Evolutionary conservation across 2,888 invertebrate genomes (phyloP).

Genomic region (Salticus scenicus): DNA sequence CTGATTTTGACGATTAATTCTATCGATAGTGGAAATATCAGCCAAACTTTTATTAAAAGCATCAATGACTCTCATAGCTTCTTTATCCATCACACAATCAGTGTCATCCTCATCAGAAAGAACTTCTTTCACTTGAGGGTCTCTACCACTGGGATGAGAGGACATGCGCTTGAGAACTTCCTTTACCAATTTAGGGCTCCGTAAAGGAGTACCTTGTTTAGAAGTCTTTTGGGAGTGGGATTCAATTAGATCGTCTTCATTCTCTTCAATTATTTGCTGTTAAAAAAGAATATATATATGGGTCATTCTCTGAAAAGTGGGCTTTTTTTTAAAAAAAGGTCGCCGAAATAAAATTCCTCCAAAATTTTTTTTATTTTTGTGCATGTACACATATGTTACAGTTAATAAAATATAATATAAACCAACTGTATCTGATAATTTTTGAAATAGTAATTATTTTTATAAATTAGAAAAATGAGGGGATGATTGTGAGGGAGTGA

Average conservation of each 20-base stretch:
- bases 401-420: too few species aligned
- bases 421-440: too few species aligned
- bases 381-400: too few species aligned
- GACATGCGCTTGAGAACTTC: slow-evolving; percentile 62
- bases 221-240: slow-evolving; percentile 12
- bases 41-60: slow-evolving; percentile 37
- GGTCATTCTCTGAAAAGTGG: too few species aligned
- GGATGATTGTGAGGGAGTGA: too few species aligned
- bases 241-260: neutral
- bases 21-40: neutral
- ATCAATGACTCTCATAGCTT: slow-evolving; percentile 51
- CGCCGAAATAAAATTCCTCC: too few species aligned
- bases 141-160: slow-evolving; percentile 46
- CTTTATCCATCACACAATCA: slow-evolving; percentile 32
- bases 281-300: too few species aligned
- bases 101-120: slow-evolving; percentile 49
- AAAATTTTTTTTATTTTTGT: too few species aligned
- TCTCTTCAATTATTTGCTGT: too few species aligned
- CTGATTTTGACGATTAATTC: neutral
- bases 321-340: too few species aligned
- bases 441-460: too few species aligned
- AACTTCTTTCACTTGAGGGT: slow-evolving; percentile 19
- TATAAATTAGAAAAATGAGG: too few species aligned
- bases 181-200: slow-evolving; percentile 55
- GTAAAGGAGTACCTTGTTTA: slow-evolving; percentile 29